A percentile compares a stretch with the other conserved stretches of the same genome.
phyloP scores from a whole-genome alignment of 2,888 invertebrate genomes.

The Drosophila prostipennis region DNA sequence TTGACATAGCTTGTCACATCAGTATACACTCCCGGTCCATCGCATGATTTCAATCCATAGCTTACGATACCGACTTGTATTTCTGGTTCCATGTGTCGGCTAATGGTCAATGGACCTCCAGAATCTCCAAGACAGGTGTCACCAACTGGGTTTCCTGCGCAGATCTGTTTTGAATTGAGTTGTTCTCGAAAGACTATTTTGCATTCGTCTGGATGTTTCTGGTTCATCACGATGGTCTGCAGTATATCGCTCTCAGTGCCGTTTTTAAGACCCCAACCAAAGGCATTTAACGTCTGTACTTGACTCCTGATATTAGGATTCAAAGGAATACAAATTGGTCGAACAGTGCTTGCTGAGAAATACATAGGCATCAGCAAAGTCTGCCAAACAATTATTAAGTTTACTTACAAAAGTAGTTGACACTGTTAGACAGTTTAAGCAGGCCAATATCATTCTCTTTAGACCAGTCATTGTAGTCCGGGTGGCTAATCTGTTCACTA shows the following conservation, averaged over 20 bases:
- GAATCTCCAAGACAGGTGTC: conserved; percentile 2
- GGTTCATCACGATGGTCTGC: background rate
- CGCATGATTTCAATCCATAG: fast-evolving
- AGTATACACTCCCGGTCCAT: background rate
- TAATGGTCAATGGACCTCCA: conserved; percentile 4
- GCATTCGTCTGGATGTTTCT: background rate
- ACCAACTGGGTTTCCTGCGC: background rate
- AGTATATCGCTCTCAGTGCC: background rate
- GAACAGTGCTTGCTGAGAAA: background rate
- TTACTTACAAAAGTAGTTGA: background rate
- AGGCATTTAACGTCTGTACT: background rate
- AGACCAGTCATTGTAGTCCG: fast-evolving
- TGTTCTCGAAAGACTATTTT: fast-evolving
- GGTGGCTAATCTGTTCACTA: fast-evolving
- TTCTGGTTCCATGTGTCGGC: fast-evolving
- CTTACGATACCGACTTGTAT: conserved; percentile 4
- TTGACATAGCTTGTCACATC: background rate
- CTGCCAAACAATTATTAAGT: too few species aligned
- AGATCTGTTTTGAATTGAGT: background rate
- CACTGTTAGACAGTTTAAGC: background rate
- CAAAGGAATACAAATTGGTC: conserved; percentile 1
- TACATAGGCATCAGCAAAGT: background rate
- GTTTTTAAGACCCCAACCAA: conserved; percentile 1
- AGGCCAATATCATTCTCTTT: background rate
- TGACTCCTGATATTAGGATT: background rate